Base-by-base conservation (phyloP, 1,140 invertebrate genomes). In the Lanistes nyassanus region DNA sequence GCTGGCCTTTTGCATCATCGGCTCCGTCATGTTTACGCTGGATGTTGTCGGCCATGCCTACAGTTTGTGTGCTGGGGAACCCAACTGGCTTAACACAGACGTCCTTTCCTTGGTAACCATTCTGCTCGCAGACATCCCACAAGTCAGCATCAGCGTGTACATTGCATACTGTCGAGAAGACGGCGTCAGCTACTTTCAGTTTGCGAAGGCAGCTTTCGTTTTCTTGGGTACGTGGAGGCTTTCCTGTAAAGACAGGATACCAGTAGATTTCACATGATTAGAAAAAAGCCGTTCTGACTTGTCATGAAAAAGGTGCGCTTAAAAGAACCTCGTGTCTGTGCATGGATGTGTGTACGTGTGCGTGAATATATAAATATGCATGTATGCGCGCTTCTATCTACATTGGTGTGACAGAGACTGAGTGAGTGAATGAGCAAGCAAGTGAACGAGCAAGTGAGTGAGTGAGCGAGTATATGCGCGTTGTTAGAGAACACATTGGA, bases 111-210 rank as follows among this genome's bases (percentile, higher is more conserved):
- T 79, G 5, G 75, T 85, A 1, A 82, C 76, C 19, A 80, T 86
- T 21, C 84, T 83, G 85, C 74, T 83, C 5, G 83, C 83, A 58
- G 83, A 85, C 68, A 74, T 86, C 29, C 85, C 85, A 16, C 85
- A 86, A 67, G 81, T 86, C 36, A 58, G 74, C 3, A 79, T 84
- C 1, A 83, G 81, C 64, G 77, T 84, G 37, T 71, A 77, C 29
- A 82, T 84, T 36, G 79, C 81, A 3, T 53, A 80, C 0, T 87
- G 85, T 62, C 79, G 84, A 7, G 85, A 87, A 58, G 84, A 84
- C 53, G 81, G 81, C 0, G 83, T 85, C 55, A 87, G 84, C 68
- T 80, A 82, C 60, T 83, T 85, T 70, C 84, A 87, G 77, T 74
- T 85, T 2, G 74, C 78, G 19, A 85, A 85, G 60, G 84, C 85